Base-by-base conservation (phyloP, 2,113 vertebrate genomes). In the Cygnus atratus region DNA sequence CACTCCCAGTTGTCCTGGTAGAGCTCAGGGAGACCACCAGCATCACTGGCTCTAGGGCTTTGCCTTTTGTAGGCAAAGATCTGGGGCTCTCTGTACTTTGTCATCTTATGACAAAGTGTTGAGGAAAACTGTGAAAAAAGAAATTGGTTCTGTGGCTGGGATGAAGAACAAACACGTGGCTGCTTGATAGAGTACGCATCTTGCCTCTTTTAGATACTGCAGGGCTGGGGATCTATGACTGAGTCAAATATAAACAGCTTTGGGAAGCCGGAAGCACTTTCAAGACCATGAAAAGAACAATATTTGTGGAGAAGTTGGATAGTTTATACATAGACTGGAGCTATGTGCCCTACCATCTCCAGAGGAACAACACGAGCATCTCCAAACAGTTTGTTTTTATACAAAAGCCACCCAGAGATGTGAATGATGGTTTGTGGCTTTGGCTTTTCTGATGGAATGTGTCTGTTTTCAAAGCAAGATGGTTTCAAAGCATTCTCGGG, bases 361-460 rank as follows among this genome's bases (percentile, higher is more conserved):
- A 54, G 65, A 70, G 68, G 83, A 48, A 46, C 72, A 82, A 20
- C 3, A 50, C 4, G 78, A 76, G 61, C 44, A 76, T 91, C 77
- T 94, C 82, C 73, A 67, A n/a, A 26, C 29, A 57, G 87, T 31
- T 82, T 82, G 82, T 77, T 90, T 94, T 66, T 79, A 68, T 88
- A 44, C 63, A 81, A 71, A 46, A 97, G 41, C 62, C 67, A 70
- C 76, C 35, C 92, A 29, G 86, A 85, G 48, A 94, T 35, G 28
- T 5, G 55, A 95, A 65, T 3, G 28, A 46, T 75, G 61, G 63
- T 61, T 73, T 58, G 5, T 83, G 95, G 94, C 87, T 96, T 90
- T 84, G 91, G 90, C 52, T 88, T 55, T 48, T 6, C 63, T 7
- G 52, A 11, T 74, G 93, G 91, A 86, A 94, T 86, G 86, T 17